Evolutionary conservation across 2,797 vertebrate genomes (phyloP).

Genomic region (Ptychobarbus kaznakovi): DNA sequence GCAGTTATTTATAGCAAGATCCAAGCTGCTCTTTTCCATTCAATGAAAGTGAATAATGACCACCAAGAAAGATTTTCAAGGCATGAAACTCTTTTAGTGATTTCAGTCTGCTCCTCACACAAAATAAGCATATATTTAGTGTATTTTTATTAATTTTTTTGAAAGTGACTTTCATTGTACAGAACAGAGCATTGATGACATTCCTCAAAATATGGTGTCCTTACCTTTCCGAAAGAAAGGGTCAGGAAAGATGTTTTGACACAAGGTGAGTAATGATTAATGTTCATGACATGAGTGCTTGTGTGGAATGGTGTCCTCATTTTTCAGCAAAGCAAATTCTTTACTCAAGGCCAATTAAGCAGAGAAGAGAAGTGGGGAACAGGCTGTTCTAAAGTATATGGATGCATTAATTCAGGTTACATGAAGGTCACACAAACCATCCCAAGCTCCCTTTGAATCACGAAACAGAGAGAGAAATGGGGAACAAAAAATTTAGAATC

Average conservation of each 20-base stretch:
- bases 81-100: not conserved
- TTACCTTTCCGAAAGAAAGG: no score
- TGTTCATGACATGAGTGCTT: constrained; percentile 67
- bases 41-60: constrained; percentile 1
- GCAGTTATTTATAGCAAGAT: not conserved
- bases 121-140: constrained; percentile 34
- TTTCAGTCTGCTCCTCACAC: not conserved
- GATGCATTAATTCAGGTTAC: constrained; percentile 75
- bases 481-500: no score
- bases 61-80: not conserved
- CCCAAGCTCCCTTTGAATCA: constrained; percentile 75
- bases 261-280: constrained; percentile 33
- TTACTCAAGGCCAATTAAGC: constrained; percentile 71
- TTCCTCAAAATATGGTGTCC: not conserved
- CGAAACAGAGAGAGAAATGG: no score
- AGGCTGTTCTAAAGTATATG: constrained; percentile 77
- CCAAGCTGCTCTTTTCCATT: constrained; percentile 9
- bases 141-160: constrained; percentile 44
- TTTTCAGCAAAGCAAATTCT: no score
- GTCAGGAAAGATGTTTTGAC: no score
- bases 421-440: no score
- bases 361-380: constrained; percentile 64
- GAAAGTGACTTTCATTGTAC: not conserved
- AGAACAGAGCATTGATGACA: not conserved
- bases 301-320: no score